phyloP scores from a whole-genome alignment of 1,140 invertebrate genomes.

The Parasteatoda tepidariorum region DNA sequence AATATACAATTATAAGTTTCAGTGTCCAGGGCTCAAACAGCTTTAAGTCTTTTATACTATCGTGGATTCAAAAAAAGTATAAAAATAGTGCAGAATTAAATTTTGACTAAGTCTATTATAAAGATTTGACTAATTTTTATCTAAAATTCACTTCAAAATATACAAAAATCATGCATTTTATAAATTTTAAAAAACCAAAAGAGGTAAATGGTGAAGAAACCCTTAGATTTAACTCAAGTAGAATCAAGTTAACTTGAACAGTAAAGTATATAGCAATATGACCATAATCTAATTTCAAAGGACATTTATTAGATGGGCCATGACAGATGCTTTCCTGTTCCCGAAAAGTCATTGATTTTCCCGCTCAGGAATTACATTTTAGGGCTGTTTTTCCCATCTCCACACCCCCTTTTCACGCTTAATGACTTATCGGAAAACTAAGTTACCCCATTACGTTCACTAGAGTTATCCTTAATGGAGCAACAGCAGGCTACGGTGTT shows the following conservation, averaged over 20 bases:
- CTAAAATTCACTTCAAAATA: constrained; percentile 42
- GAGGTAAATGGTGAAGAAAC: not conserved
- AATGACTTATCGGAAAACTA: constrained; percentile 42
- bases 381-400: not conserved
- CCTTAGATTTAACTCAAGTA: too few relatives aligned
- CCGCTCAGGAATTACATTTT: constrained; percentile 26
- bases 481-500: too few relatives aligned
- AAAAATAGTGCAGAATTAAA: too few relatives aligned
- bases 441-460: too few relatives aligned
- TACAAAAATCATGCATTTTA: not conserved
- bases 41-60: too few relatives aligned
- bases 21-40: too few relatives aligned
- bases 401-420: constrained; percentile 38
- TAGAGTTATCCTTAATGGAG: too few relatives aligned
- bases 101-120: too few relatives aligned
- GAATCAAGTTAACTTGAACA: not conserved
- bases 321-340: constrained; percentile 49
- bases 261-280: constrained; percentile 20
- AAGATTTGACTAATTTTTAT: constrained; percentile 38
- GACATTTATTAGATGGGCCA: constrained; percentile 36
- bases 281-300: constrained; percentile 13
- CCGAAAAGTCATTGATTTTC: constrained; percentile 38
- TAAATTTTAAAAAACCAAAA: too few relatives aligned
- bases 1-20: too few relatives aligned
- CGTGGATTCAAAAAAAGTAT: too few relatives aligned